Conservation (phyloP, 2,888 invertebrate genomes). For the Dichetophora obliterata region DNA sequence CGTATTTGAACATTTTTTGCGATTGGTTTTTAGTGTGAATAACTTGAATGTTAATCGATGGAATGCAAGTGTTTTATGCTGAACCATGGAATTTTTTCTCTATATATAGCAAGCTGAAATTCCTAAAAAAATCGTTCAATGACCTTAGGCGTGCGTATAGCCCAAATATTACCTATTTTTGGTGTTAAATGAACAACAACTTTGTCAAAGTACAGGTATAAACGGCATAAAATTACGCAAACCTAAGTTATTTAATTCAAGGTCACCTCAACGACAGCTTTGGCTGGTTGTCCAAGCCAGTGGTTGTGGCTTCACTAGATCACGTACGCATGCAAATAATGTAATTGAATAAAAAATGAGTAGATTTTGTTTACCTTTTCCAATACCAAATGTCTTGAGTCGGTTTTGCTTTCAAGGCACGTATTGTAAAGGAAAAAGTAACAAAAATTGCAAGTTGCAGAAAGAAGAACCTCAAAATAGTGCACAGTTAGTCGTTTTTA, state of each 20-base stretch:
- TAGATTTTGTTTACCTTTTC: no score
- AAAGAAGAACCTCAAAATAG: no score
- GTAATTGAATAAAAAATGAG: no score
- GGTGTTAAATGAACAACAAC: background rate
- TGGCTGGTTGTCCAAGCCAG: background rate
- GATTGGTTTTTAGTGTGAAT: background rate
- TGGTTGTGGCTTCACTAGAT: background rate
- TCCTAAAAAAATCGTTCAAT: background rate
- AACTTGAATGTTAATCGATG: background rate
- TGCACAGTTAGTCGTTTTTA: no score
- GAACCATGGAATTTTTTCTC: no score
- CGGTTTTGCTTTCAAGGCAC: no score
- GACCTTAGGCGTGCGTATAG: background rate
- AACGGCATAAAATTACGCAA: background rate
- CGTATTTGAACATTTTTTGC: conserved; percentile 44
- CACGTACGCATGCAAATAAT: background rate
- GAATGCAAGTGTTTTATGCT: background rate
- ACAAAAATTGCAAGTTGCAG: no score
- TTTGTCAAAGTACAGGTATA: background rate
- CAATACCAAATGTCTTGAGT: no score
- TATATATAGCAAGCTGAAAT: no score
- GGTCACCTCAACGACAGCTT: background rate
- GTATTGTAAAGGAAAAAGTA: no score
- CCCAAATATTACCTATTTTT: background rate
- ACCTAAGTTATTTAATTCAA: background rate